Conservation (phyloP, 23 tunicate genomes). For the Clavelina lepadiformis region DNA sequence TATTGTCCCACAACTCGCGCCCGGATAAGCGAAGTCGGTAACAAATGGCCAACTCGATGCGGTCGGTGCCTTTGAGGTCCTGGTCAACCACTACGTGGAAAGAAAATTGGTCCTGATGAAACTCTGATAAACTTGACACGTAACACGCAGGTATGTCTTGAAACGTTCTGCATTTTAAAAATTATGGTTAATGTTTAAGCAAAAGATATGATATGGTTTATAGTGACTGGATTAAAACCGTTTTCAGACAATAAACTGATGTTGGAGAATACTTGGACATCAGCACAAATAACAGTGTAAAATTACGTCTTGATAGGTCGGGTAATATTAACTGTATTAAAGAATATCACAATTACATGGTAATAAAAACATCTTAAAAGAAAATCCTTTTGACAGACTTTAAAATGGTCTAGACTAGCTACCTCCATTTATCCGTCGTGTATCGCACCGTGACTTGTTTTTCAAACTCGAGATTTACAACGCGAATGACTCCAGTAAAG, state of each 20-base stretch:
- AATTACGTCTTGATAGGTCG: no score
- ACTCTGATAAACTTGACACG: conserved; percentile 31
- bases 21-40: conserved; percentile 15
- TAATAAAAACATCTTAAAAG: no score
- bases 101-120: conserved; percentile 59
- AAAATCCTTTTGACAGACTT: no score
- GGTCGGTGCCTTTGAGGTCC: background rate
- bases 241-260: no score
- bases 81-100: conserved; percentile 43
- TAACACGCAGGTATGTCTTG: conserved; percentile 43
- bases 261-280: no score
- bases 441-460: conserved; percentile 38
- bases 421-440: conserved; percentile 36
- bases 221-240: no score
- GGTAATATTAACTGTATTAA: no score
- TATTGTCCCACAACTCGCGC: conserved; percentile 58
- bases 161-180: conserved; percentile 10
- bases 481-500: conserved; percentile 54
- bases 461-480: conserved; percentile 41
- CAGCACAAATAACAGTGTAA: no score
- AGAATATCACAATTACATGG: no score
- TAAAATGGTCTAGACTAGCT: no score
- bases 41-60: conserved; percentile 35
- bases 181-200: no score
- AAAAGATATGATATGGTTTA: no score